These are phyloP conservation scores for Semibalanus balanoides DNA, from an alignment of 1,140 invertebrate species.

Conservation along the genomic window DNA sequence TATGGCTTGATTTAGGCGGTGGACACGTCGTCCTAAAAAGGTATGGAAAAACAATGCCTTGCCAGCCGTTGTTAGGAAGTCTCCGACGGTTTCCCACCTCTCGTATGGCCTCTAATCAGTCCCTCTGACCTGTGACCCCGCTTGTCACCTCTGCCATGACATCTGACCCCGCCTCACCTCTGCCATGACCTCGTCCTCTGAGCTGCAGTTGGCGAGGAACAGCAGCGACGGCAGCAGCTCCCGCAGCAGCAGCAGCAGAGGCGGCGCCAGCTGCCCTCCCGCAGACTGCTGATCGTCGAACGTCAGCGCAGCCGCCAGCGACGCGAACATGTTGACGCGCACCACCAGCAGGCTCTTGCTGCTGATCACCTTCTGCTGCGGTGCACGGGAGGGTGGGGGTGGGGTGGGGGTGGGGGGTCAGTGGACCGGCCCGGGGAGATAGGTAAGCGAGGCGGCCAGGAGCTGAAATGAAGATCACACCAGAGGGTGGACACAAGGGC, in stretches of 20 bases:
- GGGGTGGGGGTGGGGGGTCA: background rate
- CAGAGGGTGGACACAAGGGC: too few species aligned
- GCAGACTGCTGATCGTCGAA: background rate
- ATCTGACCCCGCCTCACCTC: background rate
- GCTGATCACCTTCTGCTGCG: background rate
- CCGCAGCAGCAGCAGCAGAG: background rate
- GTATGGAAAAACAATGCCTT: too few species aligned
- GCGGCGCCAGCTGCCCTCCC: background rate
- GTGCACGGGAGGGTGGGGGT: too few species aligned
- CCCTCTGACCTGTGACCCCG: background rate
- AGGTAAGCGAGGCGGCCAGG: too few species aligned
- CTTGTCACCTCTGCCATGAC: background rate
- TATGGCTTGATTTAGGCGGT: too few species aligned
- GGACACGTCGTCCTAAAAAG: too few species aligned
- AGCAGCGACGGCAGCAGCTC: background rate
- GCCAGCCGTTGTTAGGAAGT: too few species aligned
- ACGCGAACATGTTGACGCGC: background rate
- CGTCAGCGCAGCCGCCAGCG: background rate
- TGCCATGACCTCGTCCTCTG: background rate
- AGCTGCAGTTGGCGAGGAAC: background rate
- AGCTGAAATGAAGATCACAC: too few species aligned
- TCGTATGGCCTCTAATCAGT: too few species aligned
- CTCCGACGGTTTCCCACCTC: too few species aligned
- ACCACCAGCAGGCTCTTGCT: background rate
- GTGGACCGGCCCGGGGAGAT: too few species aligned